Conservation (phyloP, 2,113 vertebrate genomes). For the Alosa alosa region DNA sequence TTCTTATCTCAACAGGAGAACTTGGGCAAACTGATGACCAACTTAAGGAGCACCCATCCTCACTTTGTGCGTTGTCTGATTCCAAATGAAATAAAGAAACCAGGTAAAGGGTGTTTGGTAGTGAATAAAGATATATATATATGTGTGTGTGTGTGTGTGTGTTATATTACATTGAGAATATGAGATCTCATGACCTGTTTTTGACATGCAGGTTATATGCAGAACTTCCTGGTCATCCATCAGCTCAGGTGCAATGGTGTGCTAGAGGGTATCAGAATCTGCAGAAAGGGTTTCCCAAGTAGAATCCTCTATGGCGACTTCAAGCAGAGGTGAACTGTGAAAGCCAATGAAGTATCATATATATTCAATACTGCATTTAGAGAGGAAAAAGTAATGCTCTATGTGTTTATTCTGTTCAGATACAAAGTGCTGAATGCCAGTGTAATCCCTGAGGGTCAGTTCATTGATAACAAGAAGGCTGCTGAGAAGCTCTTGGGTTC, state of each 20-base stretch:
- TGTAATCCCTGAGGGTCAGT: constrained; percentile 57
- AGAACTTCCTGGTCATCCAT: constrained; percentile 50
- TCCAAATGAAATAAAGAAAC: constrained; percentile 51
- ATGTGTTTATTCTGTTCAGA: constrained; percentile 24
- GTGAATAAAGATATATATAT: background rate
- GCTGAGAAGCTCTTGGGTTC: constrained; percentile 53
- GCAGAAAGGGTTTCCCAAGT: constrained; percentile 50
- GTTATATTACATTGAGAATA: background rate
- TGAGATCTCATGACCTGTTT: background rate
- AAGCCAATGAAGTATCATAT: background rate
- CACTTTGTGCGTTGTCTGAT: constrained; percentile 54
- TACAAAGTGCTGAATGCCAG: constrained; percentile 58
- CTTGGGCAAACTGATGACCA: constrained; percentile 51
- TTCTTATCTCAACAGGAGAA: constrained; percentile 36
- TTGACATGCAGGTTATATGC: constrained; percentile 42
- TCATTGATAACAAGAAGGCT: constrained; percentile 53
- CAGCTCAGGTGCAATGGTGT: constrained; percentile 54
- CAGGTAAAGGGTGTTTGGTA: constrained; percentile 30
- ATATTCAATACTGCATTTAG: background rate
- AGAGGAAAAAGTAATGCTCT: background rate
- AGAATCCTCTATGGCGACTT: constrained; percentile 51
- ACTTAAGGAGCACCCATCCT: constrained; percentile 52
- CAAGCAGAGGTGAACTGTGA: constrained; percentile 39
- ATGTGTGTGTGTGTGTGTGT: background rate
- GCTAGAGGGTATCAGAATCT: constrained; percentile 50